Base-by-base conservation (phyloP, 1,140 invertebrate species). In the Cecropterus lyciades region DNA sequence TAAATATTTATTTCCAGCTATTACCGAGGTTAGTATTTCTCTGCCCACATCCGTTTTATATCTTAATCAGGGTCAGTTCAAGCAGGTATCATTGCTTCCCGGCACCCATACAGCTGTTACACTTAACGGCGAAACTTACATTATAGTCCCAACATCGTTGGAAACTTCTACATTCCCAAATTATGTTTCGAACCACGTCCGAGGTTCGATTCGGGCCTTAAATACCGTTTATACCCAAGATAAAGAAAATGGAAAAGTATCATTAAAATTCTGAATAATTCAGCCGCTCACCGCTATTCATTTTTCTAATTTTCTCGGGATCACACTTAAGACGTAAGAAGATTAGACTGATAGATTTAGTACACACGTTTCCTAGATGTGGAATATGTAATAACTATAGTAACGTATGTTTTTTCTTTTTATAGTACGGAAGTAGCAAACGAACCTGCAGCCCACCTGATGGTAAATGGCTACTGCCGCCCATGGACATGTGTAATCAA, bases 41-140 rank as follows among this genome's bases (percentile, higher is more conserved):
- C 70, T 76, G 71, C 67, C 70, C 68, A 57, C 57, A 60, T 65
- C 68, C 71, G 62, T 70, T 81, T 75, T 80, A 82, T 80, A 78
- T 78, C 76, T 69, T 77, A 78, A 77, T 80, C 65, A 43, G 73
- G 51, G 63, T 80, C 70, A 69, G 76, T 83, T 71, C 62, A 63
- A 79, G 68, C 73, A 78, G 78, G 72, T 77, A 85, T 84, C 77
- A 80, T 87, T 20, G 1, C 20, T 20, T 81, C 84, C 76, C 33
- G 33, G 65, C 75, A 11, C 10, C 33, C 80, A 77, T 84, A 76
- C 83, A 89, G 84, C 86, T 85, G 88, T 89, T 88, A 87, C 88
- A 74, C 55, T 89, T 89, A 84, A 85, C 77, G 77, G 67, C 60
- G 70, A 48, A 89, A 89, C 84, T 88, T 87, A 77, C 82, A 85